Conservation (phyloP, 2,113 vertebrate genomes). For the Chloropsis cyanopogon region DNA sequence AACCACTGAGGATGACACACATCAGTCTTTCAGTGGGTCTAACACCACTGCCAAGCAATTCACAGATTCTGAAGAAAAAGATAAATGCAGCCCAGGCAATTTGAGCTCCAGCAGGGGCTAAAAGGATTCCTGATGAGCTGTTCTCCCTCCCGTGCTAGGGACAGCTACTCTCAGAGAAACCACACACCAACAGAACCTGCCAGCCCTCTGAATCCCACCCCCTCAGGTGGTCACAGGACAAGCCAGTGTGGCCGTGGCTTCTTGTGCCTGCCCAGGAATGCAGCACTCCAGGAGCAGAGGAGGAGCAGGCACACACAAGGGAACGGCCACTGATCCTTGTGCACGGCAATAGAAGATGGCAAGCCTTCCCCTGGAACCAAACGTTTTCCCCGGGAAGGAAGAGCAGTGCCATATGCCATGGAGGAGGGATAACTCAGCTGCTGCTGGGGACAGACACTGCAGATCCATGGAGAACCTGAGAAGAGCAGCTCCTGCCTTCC, state of each 20-base stretch:
- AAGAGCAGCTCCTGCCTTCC: neutral
- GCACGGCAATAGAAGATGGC: neutral
- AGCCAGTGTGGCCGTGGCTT: rapidly evolving
- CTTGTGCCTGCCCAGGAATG: neutral
- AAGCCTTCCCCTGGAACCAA: neutral
- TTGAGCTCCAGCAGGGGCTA: neutral
- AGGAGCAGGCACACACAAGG: neutral
- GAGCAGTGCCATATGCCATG: neutral
- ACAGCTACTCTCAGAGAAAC: neutral
- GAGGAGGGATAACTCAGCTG: neutral
- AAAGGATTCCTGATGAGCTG: neutral
- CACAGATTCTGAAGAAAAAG: neutral
- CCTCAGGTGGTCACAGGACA: neutral
- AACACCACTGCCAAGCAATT: neutral
- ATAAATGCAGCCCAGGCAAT: neutral
- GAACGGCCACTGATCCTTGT: neutral
- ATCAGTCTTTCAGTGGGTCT: neutral
- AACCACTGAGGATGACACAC: neutral
- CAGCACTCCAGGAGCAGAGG: neutral
- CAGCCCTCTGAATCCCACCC: neutral
- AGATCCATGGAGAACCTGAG: neutral
- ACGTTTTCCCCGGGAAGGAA: neutral
- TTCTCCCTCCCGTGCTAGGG: neutral
- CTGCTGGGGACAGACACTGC: neutral
- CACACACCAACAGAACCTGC: neutral